Base-by-base conservation (phyloP, 2,113 vertebrate genomes). In the Sterna hirundo region DNA sequence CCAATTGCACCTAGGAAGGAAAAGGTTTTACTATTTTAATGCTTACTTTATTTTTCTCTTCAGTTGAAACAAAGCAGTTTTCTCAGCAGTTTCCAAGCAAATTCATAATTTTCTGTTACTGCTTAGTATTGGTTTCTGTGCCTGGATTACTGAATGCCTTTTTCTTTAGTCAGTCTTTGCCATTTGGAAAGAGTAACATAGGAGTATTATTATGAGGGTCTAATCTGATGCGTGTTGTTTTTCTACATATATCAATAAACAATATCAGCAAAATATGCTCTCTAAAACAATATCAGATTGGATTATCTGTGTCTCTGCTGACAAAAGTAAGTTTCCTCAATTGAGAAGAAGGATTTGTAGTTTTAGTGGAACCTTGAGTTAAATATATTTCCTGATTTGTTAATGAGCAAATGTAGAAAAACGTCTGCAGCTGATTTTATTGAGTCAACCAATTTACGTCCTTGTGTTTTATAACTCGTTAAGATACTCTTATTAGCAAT, bases 71-170 rank as follows among this genome's bases (percentile, higher is more conserved):
- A 95, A 97, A 97, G 25, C 76, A 71, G 61, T 92, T 81, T 85
- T 97, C 88, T 97, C 89, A 95, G 71, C 79, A 97, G 88, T 97
- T 97, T 96, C 93, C 60, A 95, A 90, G 93, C 40, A 85, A 97
- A 95, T 65, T 38, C 15, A 92, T 97, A 0, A 90, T 97, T 98
- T 97, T 86, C 81, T 96, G 77, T 94, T 97, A 93, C 60, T 85
- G 27, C n/a, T 97, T 96, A 90, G 76, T 87, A 95, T 40, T 95
- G 47, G 54, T 84, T 98, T 98, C 71, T 94, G 49, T 97, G 78
- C 77, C 69, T 93, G 47, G 46, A 77, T 96, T 97, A 69, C 74
- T 90, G n/a, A 95, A 92, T 47, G 7, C 3, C 16, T 84, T 94
- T 93, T 57, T n/a, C 36, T 95, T 94, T n/a, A 81, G 77, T 62